phyloP scores from a whole-genome alignment of 2,888 invertebrate genomes.

The Folsomia manolachei region DNA sequence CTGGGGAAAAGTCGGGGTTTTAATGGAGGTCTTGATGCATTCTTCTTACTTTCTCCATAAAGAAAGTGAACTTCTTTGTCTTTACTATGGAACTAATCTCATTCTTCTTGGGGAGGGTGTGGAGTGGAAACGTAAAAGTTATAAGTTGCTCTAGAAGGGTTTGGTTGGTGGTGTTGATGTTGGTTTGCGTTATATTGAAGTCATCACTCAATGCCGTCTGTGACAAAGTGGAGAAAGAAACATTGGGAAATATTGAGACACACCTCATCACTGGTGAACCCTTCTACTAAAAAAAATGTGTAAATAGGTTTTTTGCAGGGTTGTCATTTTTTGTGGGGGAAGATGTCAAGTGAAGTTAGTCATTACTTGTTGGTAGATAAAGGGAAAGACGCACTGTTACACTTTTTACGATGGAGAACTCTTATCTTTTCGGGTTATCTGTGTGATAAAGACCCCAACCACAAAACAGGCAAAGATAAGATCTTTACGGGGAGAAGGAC shows the following conservation, averaged over 20 bases:
- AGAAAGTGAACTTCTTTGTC: neutral
- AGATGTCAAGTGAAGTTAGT: too few relatives aligned
- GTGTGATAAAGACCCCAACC: neutral
- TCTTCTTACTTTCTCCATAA: neutral
- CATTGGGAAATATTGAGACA: conserved; percentile 4
- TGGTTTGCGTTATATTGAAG: conserved; percentile 38
- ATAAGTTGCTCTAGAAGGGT: conserved; percentile 6
- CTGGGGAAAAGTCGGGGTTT: conserved; percentile 13
- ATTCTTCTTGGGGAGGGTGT: neutral
- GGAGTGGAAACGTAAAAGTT: neutral
- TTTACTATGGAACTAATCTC: neutral
- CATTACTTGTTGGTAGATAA: too few relatives aligned
- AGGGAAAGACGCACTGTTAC: too few relatives aligned
- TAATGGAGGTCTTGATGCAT: neutral
- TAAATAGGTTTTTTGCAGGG: too few relatives aligned
- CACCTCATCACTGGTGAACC: too few relatives aligned
- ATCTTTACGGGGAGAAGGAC: too few relatives aligned
- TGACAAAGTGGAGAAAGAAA: conserved; percentile 25
- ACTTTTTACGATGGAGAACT: neutral
- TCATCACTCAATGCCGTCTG: conserved; percentile 45
- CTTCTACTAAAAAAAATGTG: too few relatives aligned
- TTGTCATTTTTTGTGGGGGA: too few relatives aligned
- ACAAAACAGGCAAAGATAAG: too few relatives aligned
- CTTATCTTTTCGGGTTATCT: neutral
- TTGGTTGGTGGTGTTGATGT: neutral